Conservation (phyloP, 2,113 vertebrate species). For the Anas platyrhynchos region DNA sequence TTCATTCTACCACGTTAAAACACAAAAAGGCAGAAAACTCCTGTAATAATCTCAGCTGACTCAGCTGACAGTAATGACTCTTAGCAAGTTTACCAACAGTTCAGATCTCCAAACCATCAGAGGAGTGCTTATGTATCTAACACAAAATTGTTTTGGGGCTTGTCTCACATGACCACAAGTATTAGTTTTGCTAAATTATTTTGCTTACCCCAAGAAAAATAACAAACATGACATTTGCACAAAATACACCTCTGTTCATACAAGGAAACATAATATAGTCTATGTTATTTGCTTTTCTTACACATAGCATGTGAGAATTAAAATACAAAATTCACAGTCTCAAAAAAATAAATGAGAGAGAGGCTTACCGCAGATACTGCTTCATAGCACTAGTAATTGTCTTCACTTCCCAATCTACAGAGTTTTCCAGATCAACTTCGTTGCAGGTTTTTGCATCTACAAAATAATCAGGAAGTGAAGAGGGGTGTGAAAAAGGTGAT, state of each 20-base stretch:
- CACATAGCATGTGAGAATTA: not conserved
- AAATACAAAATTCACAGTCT: not conserved
- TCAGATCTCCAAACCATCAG: not conserved
- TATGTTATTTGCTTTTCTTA: not conserved
- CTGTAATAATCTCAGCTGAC: not conserved
- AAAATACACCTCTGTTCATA: not conserved
- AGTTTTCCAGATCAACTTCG: slow-evolving; percentile 88
- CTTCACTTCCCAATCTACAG: slow-evolving; percentile 94
- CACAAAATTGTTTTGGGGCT: not conserved
- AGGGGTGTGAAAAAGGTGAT: not conserved
- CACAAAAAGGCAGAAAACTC: not conserved
- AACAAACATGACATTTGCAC: not conserved
- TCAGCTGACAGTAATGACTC: not conserved
- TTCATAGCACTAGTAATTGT: slow-evolving; percentile 96
- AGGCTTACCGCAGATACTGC: slow-evolving; percentile 90
- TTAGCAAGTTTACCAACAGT: not conserved
- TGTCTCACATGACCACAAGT: not conserved
- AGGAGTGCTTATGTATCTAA: not conserved
- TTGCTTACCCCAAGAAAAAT: not conserved
- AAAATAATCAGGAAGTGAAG: not conserved
- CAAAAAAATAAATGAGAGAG: not conserved
- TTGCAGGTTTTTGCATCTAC: slow-evolving; percentile 87
- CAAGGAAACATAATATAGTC: not conserved
- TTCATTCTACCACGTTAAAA: not conserved
- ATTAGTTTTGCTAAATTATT: not conserved